phyloP scores from a whole-genome alignment of 2,888 invertebrate species.

The Labia minor region DNA sequence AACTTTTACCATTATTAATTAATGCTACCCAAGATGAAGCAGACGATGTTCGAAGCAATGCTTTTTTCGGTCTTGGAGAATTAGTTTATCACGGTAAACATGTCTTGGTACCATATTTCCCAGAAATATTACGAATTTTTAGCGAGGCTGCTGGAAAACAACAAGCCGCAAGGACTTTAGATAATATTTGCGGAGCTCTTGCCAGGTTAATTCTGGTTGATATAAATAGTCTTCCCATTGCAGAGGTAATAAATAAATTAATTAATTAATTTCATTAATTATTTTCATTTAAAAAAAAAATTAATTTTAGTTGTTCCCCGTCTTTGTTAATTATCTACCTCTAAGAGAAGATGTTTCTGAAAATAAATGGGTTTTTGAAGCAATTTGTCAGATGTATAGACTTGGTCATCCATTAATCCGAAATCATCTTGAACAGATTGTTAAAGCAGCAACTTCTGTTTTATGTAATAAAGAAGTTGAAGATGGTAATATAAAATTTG shows the following conservation, averaged over 20 bases:
- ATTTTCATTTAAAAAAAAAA: conserved; percentile 17
- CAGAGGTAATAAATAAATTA: conserved; percentile 41
- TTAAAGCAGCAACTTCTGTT: conserved; percentile 45
- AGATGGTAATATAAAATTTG: conserved; percentile 36
- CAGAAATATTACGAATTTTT: conserved; percentile 53
- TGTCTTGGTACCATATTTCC: conserved; percentile 49
- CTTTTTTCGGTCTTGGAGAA: conserved; percentile 65
- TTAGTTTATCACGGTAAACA: conserved; percentile 55
- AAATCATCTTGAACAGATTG: conserved; percentile 42
- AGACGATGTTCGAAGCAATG: conserved; percentile 64
- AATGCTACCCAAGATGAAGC: conserved; percentile 49
- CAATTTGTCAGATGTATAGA: conserved; percentile 51
- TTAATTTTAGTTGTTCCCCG: conserved; percentile 50
- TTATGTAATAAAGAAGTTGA: conserved; percentile 46
- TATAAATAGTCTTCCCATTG: conserved; percentile 50
- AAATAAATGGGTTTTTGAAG: conserved; percentile 55
- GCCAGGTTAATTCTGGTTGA: conserved; percentile 60
- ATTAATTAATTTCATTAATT: conserved; percentile 17
- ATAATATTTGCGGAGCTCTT: conserved; percentile 68
- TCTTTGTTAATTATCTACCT: conserved; percentile 57
- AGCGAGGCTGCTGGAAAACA: conserved; percentile 54
- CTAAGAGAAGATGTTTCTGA: conserved; percentile 63
- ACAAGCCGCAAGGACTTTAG: conserved; percentile 52
- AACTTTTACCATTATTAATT: conserved; percentile 52
- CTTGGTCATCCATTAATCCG: conserved; percentile 46